Evolutionary conservation across 2,113 vertebrate genomes (phyloP), one percentile per base, ranked within the genome.

Genomic region (Pseudorasbora parva): DNA sequence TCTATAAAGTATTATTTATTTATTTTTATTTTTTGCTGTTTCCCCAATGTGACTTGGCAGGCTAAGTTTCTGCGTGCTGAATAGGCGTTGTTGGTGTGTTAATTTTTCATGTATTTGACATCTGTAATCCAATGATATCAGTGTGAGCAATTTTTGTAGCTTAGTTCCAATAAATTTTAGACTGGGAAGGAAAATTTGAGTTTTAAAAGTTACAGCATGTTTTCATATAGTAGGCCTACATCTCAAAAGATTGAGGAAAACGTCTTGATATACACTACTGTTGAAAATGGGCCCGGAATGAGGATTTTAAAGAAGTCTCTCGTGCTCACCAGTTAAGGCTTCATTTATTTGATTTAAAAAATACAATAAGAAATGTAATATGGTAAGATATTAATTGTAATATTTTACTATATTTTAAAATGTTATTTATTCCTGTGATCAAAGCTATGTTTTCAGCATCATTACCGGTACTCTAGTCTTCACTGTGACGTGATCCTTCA

Each of bases 41-140:
- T 51, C 12, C n/a, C 19, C 47, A 30, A 2, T 27, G 69, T 51
- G 72, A 51, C 14, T 51, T 19, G 45, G 8, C 8, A 1, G 45
- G n/a, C 21, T 11, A 47, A 23, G 41, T 72, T 72, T 47, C 66
- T 69, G 19, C 37, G 12, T n/a, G 12, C 33, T 69, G 33, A 41
- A 41, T 10, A 69, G 69, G 69, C 12, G 2, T 72, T 72, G 41
- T 45, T 69, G 66, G n/a, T 47, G 41, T 72, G 41, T 15, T 25
- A 0, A 45, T 45, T 43, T 68, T 68, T 72, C 11, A 73, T 8
- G 21, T 25, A 47, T 49, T 14, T 73, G 69, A 73, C 69, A 12
- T 47, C 43, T 47, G 10, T 47, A 73, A 73, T 49, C 69, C 69
- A 73, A 25, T 49, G 23, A 73, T 73, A 25, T 73, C 12, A 73